phyloP scores from a whole-genome alignment of 2,797 vertebrate species.

The Melopsittacus undulatus region DNA sequence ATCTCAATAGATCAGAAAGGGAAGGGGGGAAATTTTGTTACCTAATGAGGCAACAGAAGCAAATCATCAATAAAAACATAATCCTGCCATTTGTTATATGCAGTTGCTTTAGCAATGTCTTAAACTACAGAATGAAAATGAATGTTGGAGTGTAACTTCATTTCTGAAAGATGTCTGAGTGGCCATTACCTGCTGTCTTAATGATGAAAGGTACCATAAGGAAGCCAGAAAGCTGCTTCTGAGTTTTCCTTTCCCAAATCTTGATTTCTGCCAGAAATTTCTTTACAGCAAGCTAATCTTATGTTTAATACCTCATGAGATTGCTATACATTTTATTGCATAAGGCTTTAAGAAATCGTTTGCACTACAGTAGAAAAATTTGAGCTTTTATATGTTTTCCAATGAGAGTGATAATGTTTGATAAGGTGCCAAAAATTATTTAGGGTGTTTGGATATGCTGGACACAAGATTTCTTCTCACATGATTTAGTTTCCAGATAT shows the following conservation, averaged over 20 bases:
- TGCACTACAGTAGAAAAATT: background rate
- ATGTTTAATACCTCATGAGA: background rate
- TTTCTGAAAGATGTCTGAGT: background rate
- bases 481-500: background rate
- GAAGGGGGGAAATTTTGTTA: background rate
- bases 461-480: background rate
- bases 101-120: background rate
- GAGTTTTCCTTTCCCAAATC: background rate
- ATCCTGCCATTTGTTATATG: background rate
- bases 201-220: background rate
- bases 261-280: background rate
- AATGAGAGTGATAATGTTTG: background rate
- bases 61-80: background rate
- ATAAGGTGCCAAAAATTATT: background rate
- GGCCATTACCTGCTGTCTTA: background rate
- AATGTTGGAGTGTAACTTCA: background rate
- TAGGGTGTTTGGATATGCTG: background rate
- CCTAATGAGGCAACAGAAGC: background rate
- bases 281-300: background rate
- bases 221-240: background rate
- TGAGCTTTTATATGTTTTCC: background rate
- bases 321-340: background rate
- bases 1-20: background rate
- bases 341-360: background rate
- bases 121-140: background rate